Conservation (phyloP, 2,797 vertebrate genomes). For the Aulostomus chinensis region DNA sequence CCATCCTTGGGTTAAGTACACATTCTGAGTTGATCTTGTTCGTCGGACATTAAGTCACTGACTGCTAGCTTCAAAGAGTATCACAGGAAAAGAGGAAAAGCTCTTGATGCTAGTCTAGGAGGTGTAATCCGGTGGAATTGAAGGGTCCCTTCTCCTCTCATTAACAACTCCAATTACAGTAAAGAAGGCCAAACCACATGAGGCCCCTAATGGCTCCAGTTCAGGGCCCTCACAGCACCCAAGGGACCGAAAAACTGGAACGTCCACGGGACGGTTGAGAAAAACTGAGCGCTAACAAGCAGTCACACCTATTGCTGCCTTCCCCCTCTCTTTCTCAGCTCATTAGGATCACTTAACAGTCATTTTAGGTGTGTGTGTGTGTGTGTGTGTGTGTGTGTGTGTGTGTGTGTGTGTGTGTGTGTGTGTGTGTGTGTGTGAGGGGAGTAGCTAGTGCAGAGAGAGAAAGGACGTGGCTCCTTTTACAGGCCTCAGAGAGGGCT, state of each 20-base stretch:
- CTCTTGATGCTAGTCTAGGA: conserved; percentile 43
- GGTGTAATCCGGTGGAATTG: conserved; percentile 54
- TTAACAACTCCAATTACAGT: conserved; percentile 64
- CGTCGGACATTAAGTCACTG: conserved; percentile 15
- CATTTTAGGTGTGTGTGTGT: conserved; percentile 49
- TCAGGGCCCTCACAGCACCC: conserved; percentile 43
- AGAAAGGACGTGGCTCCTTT: conserved; percentile 50
- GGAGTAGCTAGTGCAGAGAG: conserved; percentile 13
- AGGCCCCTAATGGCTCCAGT: conserved; percentile 45
- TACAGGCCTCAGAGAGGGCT: conserved; percentile 61
- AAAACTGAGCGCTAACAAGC: conserved; percentile 61
- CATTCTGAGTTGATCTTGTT: conserved; percentile 55
- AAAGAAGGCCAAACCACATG: conserved; percentile 34
- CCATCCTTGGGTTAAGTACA: conserved; percentile 64
- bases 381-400: conserved; percentile 21
- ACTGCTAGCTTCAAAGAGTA: conserved; percentile 41
- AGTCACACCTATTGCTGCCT: conserved; percentile 64
- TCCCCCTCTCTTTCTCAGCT: conserved; percentile 69
- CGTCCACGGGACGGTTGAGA: conserved; percentile 32
- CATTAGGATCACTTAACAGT: conserved; percentile 75
- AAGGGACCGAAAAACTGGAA: conserved; percentile 50
- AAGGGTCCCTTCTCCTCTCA: conserved; percentile 57
- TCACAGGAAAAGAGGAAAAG: conserved; percentile 18
- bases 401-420: conserved; percentile 10
- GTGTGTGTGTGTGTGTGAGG: too few species aligned